Percentiles rank a stretch among this genome's conserved stretches.
These are phyloP conservation scores for Eulithis prunata DNA, from an alignment of 2,888 invertebrate species.

Conservation along the genomic window DNA sequence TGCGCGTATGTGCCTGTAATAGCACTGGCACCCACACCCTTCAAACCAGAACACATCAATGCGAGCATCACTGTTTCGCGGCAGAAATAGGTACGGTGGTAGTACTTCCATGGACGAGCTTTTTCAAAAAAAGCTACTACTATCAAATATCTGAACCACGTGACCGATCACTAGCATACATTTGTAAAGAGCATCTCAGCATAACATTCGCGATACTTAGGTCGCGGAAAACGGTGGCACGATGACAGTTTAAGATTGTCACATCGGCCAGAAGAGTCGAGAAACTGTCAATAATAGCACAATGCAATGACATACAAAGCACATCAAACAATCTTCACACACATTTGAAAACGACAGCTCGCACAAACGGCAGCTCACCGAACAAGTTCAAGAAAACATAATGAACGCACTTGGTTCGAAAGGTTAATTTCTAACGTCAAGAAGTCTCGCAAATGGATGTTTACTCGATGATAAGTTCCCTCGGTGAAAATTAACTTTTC, in stretches of 20 bases:
- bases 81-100: no score
- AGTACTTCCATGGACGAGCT: no score
- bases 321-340: constrained; percentile 33
- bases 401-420: constrained; percentile 36
- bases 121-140: no score
- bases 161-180: no score
- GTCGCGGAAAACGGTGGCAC: constrained; percentile 26
- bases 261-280: constrained; percentile 34
- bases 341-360: constrained; percentile 14
- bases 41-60: no score
- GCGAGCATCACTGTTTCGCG: no score
- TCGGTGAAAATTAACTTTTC: constrained; percentile 59
- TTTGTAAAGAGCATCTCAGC: no score
- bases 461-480: constrained; percentile 42
- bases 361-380: constrained; percentile 28
- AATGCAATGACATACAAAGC: constrained; percentile 36
- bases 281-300: constrained; percentile 39
- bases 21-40: no score
- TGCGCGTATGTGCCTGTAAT: no score
- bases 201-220: neutral
- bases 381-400: constrained; percentile 37
- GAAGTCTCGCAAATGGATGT: constrained; percentile 40
- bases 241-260: constrained; percentile 32
- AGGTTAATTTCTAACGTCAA: constrained; percentile 45
- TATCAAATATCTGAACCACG: no score